Conservation (phyloP, 2,113 vertebrate species). For the sheep (Ovis aries) region ARS-UI_Ramb_v3.0 NC_056065.1:53157001-53157500, state of each 20-base stretch:
- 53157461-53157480: not conserved
- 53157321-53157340: not conserved
- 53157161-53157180: not conserved
- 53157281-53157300: not conserved
- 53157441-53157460: not conserved
- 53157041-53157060: not conserved
- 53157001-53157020: not conserved
- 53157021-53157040: not conserved
- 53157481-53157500: not conserved
- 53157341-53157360: not conserved
- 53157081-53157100: not conserved
- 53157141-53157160: not conserved
- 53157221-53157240: not conserved
- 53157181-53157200: not conserved
- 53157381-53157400: not conserved
- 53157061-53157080: not conserved
- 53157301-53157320: not conserved
- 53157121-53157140: too few species aligned
- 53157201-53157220: not conserved
- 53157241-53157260: not conserved
- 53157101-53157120: accelerated
- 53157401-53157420: not conserved
- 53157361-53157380: not conserved
- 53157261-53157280: not conserved
- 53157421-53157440: not conserved